phyloP scores from a whole-genome alignment of 2,797 vertebrate genomes.

The Glossophaga mutica region DNA sequence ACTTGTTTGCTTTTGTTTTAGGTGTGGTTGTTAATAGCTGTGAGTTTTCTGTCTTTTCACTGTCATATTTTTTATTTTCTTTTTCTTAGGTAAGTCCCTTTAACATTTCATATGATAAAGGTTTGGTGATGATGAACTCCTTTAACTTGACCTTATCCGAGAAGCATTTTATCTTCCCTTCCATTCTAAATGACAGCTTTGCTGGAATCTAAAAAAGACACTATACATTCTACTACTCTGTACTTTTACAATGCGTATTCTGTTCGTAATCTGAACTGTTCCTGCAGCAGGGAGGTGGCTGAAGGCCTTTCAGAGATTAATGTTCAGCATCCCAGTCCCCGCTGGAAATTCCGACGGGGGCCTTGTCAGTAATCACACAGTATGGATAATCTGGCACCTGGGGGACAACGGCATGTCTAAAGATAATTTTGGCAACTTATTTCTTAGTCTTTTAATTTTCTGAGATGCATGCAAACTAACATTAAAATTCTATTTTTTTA shows the following conservation, averaged over 20 bases:
- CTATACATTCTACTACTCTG: background rate
- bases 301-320: background rate
- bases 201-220: background rate
- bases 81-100: no score
- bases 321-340: background rate
- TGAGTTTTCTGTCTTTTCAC: no score
- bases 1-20: no score
- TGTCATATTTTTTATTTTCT: no score
- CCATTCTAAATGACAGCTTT: no score
- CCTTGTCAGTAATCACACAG: background rate
- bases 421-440: background rate
- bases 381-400: background rate
- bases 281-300: background rate
- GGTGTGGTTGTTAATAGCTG: no score
- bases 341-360: background rate
- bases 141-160: no score
- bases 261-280: background rate
- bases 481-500: background rate
- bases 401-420: background rate
- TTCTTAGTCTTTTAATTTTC: background rate
- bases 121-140: no score
- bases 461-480: background rate
- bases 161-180: no score
- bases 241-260: background rate
- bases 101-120: no score